phyloP scores from a whole-genome alignment of 2,797 vertebrate genomes.

The Sebastes variabilis region DNA sequence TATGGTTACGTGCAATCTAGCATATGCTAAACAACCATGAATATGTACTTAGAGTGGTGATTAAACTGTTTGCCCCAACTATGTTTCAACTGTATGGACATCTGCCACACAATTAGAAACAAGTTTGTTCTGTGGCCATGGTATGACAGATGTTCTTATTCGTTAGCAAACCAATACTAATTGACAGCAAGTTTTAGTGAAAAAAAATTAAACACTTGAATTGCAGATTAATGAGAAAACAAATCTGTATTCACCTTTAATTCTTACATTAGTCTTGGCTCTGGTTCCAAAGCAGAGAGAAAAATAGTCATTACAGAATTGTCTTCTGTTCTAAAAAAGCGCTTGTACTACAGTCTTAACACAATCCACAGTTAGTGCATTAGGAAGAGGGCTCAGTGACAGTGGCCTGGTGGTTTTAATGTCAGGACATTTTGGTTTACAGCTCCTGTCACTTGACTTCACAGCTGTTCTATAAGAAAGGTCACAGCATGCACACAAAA shows the following conservation, averaged over 20 bases:
- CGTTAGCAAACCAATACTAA: not conserved
- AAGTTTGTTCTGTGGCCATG: not conserved
- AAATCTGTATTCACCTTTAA: not conserved
- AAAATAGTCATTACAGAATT: not conserved
- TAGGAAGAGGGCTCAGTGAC: conserved; percentile 17
- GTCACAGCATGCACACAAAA: conserved; percentile 47
- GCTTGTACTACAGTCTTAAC: too few species aligned
- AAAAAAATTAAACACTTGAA: not conserved
- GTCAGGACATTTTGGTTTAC: conserved; percentile 65
- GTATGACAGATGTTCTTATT: conserved; percentile 11
- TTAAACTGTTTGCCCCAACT: not conserved
- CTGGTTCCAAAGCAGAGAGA: not conserved
- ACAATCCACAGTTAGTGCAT: not conserved
- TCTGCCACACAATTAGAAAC: conserved; percentile 4
- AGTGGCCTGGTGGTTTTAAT: conserved; percentile 54
- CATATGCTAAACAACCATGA: not conserved
- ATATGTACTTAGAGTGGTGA: not conserved
- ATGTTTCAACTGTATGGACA: not conserved
- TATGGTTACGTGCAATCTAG: not conserved
- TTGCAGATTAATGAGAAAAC: not conserved
- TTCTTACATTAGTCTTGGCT: not conserved
- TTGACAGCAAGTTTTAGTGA: not conserved
- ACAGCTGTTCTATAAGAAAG: conserved; percentile 57
- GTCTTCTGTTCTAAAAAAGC: not conserved
- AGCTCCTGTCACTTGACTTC: conserved; percentile 55